phyloP scores from a whole-genome alignment of 2,113 vertebrate genomes.

The Psophia crepitans region DNA sequence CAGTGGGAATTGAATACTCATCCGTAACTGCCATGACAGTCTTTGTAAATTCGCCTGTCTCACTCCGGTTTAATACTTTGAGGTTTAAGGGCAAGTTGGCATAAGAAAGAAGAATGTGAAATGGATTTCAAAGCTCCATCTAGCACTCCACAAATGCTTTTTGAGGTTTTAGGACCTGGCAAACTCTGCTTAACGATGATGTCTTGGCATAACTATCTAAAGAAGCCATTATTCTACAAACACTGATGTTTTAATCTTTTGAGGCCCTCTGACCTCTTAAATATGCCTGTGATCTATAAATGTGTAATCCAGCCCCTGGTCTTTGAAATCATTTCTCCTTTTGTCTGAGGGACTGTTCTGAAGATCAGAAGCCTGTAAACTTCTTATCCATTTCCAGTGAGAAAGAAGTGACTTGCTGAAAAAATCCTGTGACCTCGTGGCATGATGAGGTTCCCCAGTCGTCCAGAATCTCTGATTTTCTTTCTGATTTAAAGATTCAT shows the following conservation, averaged over 20 bases:
- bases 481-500: background rate
- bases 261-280: slow-evolving; percentile 43
- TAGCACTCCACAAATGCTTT: background rate
- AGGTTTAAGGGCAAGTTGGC: background rate
- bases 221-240: slow-evolving; percentile 6
- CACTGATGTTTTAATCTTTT: slow-evolving; percentile 32
- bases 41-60: background rate
- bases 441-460: background rate
- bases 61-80: background rate
- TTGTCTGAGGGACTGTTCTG: slow-evolving; percentile 3
- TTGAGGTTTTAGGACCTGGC: slow-evolving; percentile 31
- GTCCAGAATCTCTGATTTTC: background rate
- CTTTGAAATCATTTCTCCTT: slow-evolving; percentile 37
- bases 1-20: background rate
- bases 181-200: background rate
- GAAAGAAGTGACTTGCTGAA: background rate
- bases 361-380: slow-evolving; percentile 32
- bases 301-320: background rate
- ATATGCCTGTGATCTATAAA: slow-evolving; percentile 27
- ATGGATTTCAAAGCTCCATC: slow-evolving; percentile 11
- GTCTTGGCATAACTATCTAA: slow-evolving; percentile 3
- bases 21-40: background rate
- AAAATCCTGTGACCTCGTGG: background rate
- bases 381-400: slow-evolving; percentile 4
- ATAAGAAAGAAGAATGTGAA: background rate